These are phyloP conservation scores for Mormyrops boulengeri DNA, from an alignment of 2,797 vertebrate genomes.

Conservation along the genomic window DNA sequence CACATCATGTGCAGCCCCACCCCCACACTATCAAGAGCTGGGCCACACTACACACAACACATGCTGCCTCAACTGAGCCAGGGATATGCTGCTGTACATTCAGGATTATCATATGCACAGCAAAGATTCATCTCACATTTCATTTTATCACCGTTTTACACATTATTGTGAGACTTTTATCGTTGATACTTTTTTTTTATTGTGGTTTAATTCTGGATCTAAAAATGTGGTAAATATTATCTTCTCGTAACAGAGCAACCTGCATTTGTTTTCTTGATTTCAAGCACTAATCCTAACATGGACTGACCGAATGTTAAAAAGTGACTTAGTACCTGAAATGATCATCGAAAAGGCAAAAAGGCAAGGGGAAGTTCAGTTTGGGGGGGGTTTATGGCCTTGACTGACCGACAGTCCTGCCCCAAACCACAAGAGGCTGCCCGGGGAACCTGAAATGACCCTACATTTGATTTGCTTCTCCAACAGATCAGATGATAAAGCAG, in stretches of 20 bases:
- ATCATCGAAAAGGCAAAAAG: neutral
- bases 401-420: neutral
- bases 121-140: neutral
- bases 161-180: neutral
- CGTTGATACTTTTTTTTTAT: neutral
- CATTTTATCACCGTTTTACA: neutral
- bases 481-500: constrained; percentile 11
- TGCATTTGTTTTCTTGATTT: neutral
- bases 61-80: neutral
- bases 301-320: neutral
- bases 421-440: neutral
- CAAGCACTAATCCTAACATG: neutral
- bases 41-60: neutral
- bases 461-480: constrained; percentile 24
- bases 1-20: constrained; percentile 21
- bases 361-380: neutral
- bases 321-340: neutral
- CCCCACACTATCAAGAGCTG: neutral
- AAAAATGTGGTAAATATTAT: neutral
- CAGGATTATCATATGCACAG: neutral
- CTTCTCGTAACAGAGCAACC: neutral
- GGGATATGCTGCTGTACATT: neutral
- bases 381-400: neutral
- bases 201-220: neutral
- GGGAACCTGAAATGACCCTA: constrained; percentile 21